These are phyloP conservation scores for Theocolax elegans DNA, from an alignment of 1,140 invertebrate genomes.

Conservation along the genomic window DNA sequence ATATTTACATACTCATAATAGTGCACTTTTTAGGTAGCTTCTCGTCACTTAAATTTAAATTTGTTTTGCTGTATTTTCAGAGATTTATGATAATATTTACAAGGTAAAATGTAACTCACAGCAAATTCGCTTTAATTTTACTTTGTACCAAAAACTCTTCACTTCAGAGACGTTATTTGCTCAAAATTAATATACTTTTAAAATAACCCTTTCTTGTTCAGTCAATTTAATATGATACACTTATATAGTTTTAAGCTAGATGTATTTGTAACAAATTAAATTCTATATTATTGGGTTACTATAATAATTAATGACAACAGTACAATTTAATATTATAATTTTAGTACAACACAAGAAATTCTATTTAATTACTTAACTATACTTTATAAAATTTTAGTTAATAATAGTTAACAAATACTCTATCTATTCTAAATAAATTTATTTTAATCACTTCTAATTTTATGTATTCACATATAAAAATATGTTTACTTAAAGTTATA, in stretches of 20 bases:
- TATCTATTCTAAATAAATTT: conserved; percentile 14
- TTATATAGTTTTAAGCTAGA: conserved; percentile 17
- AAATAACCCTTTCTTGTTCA: conserved; percentile 3
- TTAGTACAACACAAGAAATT: conserved; percentile 25
- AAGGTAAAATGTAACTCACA: conserved; percentile 25
- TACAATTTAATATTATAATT: not conserved
- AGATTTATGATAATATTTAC: conserved; percentile 41
- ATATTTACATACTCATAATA: conserved; percentile 32
- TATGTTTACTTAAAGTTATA: conserved; percentile 21
- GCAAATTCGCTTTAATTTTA: conserved; percentile 16
- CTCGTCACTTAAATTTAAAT: conserved; percentile 23
- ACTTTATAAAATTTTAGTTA: conserved; percentile 34
- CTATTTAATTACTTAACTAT: conserved; percentile 20
- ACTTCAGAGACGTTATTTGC: conserved; percentile 31
- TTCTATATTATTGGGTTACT: not conserved
- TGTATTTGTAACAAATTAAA: conserved; percentile 11
- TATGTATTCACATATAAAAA: conserved; percentile 17
- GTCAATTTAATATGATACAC: conserved; percentile 5
- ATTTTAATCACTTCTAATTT: conserved; percentile 8
- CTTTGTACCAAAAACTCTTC: conserved; percentile 16
- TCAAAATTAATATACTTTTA: conserved; percentile 31
- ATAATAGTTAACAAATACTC: conserved; percentile 32
- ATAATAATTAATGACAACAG: conserved; percentile 19
- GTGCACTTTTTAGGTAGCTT: conserved; percentile 17
- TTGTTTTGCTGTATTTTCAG: conserved; percentile 5